phyloP scores from a whole-genome alignment of 1,140 invertebrate species.

The Heliconius himera region DNA sequence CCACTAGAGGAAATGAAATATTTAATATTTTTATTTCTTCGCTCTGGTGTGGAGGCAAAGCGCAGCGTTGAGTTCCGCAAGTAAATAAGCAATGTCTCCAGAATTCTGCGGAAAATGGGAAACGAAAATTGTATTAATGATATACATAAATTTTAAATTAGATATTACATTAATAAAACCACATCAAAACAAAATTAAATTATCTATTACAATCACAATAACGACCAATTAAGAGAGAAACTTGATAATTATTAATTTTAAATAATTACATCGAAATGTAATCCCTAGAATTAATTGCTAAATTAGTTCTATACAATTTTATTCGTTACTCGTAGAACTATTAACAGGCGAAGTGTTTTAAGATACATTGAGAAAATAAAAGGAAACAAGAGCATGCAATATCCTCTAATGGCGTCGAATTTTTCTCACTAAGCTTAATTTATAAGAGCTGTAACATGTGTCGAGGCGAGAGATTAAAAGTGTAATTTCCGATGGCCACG shows the following conservation, averaged over 20 bases:
- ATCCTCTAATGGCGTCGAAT: slow-evolving; percentile 32
- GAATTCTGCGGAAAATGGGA: no score
- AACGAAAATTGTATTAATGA: no score
- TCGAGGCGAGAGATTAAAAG: slow-evolving; percentile 50
- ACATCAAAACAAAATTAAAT: not conserved
- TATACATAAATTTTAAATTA: no score
- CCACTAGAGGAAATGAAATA: no score
- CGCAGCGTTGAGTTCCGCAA: no score
- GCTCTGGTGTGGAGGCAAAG: no score
- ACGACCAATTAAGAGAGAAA: not conserved
- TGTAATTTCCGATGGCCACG: slow-evolving; percentile 57
- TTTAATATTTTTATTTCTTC: no score
- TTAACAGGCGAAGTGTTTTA: not conserved
- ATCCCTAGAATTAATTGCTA: not conserved
- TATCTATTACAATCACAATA: not conserved
- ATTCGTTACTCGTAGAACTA: not conserved
- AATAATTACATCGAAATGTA: not conserved
- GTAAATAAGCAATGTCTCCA: no score
- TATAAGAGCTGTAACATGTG: slow-evolving; percentile 41
- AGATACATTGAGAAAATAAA: slow-evolving; percentile 13
- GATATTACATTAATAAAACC: not conserved
- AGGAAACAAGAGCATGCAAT: slow-evolving; percentile 20
- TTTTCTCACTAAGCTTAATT: slow-evolving; percentile 36
- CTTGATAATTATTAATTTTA: not conserved
- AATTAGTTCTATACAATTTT: not conserved